Percentiles rank a stretch among this genome's conserved stretches.
Evolutionary conservation across 2,797 vertebrate species (phyloP).

Genomic region (Chaetophractus vellerosus): DNA sequence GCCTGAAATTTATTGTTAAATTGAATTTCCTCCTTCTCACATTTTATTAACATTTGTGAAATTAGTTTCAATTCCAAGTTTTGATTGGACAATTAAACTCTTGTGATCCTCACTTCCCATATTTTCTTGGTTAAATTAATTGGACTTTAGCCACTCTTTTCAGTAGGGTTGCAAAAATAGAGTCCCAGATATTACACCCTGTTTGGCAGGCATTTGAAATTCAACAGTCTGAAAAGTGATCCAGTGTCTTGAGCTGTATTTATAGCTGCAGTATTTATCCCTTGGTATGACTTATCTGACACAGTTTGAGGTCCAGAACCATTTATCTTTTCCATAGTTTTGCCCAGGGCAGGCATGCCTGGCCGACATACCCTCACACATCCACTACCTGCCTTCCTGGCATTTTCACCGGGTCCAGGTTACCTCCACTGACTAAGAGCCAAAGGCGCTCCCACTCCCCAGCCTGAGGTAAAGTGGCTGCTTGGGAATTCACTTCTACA

Average conservation of each 20-base stretch:
- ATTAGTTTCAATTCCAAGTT: slow-evolving; percentile 75
- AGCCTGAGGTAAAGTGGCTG: background rate
- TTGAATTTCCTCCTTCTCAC: slow-evolving; percentile 78
- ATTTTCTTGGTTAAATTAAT: slow-evolving; percentile 84
- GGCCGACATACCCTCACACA: background rate
- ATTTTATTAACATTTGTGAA: slow-evolving; percentile 80
- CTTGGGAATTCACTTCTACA: background rate
- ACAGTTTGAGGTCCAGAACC: slow-evolving; percentile 64
- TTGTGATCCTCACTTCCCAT: slow-evolving; percentile 73
- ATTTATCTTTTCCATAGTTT: slow-evolving; percentile 70
- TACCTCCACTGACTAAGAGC: background rate
- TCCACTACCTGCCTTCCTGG: slow-evolving; percentile 38
- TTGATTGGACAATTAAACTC: slow-evolving; percentile 79
- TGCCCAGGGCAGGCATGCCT: slow-evolving; percentile 20
- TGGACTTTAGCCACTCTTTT: slow-evolving; percentile 78
- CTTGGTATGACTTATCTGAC: slow-evolving; percentile 78
- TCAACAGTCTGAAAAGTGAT: slow-evolving; percentile 76
- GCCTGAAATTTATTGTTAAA: slow-evolving; percentile 77
- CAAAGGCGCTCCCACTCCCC: background rate
- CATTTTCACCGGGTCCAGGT: background rate
- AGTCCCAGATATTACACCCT: slow-evolving; percentile 80
- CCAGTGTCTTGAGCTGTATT: slow-evolving; percentile 75
- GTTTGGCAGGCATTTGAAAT: slow-evolving; percentile 71
- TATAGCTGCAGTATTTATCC: slow-evolving; percentile 77
- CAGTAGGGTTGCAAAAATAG: slow-evolving; percentile 70